These are phyloP conservation scores for Dendrolimus pini DNA, from an alignment of 2,888 invertebrate species.

Conservation along the genomic window DNA sequence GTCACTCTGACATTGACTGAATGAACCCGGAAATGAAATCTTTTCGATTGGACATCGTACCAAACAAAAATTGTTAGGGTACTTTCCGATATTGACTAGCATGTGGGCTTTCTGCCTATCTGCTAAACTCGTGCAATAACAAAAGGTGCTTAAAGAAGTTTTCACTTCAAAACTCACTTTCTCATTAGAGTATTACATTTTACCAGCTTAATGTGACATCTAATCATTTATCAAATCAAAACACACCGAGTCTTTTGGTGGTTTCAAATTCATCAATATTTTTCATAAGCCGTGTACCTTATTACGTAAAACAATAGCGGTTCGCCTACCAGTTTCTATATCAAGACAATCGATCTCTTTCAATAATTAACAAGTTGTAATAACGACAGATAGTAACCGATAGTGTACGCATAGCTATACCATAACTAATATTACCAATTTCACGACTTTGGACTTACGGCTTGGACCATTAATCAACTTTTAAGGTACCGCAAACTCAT, in stretches of 20 bases:
- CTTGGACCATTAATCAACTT: conserved; percentile 48
- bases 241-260: neutral
- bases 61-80: too few species aligned
- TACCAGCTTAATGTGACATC: too few species aligned
- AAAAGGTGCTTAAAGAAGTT: too few species aligned
- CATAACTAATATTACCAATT: neutral
- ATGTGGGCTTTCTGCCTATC: too few species aligned
- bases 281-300: conserved; percentile 12
- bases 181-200: too few species aligned
- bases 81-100: too few species aligned
- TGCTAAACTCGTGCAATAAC: too few species aligned
- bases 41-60: too few species aligned
- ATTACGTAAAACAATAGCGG: conserved; percentile 17
- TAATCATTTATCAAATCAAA: neutral
- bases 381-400: conserved; percentile 7
- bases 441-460: neutral
- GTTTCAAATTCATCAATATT: neutral
- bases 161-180: too few species aligned
- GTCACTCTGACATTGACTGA: too few species aligned
- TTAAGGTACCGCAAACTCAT: neutral
- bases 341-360: conserved; percentile 11
- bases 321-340: conserved; percentile 3
- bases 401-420: neutral
- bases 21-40: too few species aligned
- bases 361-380: conserved; percentile 17